Evolutionary conservation across 2,113 vertebrate genomes (phyloP).

Genomic region (Irena cyanogastra): DNA sequence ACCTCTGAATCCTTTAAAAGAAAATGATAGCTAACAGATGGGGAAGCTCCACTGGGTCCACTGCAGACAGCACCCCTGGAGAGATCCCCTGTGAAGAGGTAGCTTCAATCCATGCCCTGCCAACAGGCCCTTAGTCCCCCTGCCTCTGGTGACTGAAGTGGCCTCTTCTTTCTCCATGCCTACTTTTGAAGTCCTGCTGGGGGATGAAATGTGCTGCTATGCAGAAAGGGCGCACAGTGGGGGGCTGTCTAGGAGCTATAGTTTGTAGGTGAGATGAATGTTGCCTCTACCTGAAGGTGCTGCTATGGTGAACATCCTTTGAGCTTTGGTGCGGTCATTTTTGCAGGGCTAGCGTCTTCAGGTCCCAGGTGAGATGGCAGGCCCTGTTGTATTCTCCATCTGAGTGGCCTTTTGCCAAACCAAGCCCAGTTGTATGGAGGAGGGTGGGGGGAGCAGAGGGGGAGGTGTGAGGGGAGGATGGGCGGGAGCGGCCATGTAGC

Average conservation of each 20-base stretch:
- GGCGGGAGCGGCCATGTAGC: not conserved
- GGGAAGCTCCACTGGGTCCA: not conserved
- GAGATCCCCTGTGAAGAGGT: not conserved
- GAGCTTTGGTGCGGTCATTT: not conserved
- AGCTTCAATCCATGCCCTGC: not conserved
- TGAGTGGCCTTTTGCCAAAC: not conserved
- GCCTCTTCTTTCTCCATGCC: not conserved
- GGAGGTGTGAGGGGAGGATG: not conserved
- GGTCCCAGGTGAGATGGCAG: not conserved
- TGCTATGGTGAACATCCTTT: not conserved
- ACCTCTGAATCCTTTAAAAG: not conserved
- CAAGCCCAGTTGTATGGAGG: not conserved
- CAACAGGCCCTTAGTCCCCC: not conserved
- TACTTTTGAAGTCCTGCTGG: not conserved
- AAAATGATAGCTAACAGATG: not conserved
- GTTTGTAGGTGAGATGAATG: rapidly evolving
- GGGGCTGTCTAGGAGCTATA: not conserved
- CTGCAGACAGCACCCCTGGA: not conserved
- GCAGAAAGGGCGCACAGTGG: not conserved
- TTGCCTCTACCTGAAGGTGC: not conserved
- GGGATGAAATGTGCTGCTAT: not conserved
- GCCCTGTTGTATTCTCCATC: not conserved
- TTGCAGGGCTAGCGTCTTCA: not conserved
- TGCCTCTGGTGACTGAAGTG: not conserved
- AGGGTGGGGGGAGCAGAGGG: no score